Base-by-base conservation (phyloP, 2,113 vertebrate genomes). In the Percopsis transmontana region DNA sequence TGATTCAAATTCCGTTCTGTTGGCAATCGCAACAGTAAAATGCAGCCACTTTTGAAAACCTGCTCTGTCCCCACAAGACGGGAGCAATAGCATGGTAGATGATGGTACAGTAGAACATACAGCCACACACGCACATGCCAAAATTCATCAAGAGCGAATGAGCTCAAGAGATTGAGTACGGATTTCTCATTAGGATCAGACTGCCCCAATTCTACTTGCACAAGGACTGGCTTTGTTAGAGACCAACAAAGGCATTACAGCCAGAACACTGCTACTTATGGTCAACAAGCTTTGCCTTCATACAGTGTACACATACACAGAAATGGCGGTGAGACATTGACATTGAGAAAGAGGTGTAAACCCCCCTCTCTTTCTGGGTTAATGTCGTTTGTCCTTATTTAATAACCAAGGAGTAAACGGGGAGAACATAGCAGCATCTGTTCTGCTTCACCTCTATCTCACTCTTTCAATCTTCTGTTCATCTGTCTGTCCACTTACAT, bases 131-230 rank as follows among this genome's bases (percentile, higher is more conserved):
- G 51, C 39, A 54, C 2, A 60, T 59, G 41, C 45, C 54, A 38
- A n/a, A 51, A 57, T 68, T 80, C 63, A 77, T 54, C 61, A 58
- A 62, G 53, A 79, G 55, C 61, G 65, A 79, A 58, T 77, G 71
- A 66, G 75, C 67, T 83, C 74, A 70, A 78, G 73, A 87, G 80
- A 85, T 81, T 86, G 83, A 84, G 80, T 67, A 79, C 73, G 83
- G 80, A 87, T 89, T 89, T 86, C 74, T 85, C 84, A 89, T 88
- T 84, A 83, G 79, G 90, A 87, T 90, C 88, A 88, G 84, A 77
- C 82, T 88, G 87, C 71, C 87, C 89, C 83, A 88, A 85, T 91
- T 91, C 78, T 76, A 75, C 47, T 0, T 70, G 79, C 71, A 89
- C 90, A 90, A 87, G 83, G 79, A 68, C 71, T 5, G 19, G 77